These are phyloP conservation scores for Caranx ignobilis DNA, from an alignment of 2,113 vertebrate genomes.

Conservation along the genomic window DNA sequence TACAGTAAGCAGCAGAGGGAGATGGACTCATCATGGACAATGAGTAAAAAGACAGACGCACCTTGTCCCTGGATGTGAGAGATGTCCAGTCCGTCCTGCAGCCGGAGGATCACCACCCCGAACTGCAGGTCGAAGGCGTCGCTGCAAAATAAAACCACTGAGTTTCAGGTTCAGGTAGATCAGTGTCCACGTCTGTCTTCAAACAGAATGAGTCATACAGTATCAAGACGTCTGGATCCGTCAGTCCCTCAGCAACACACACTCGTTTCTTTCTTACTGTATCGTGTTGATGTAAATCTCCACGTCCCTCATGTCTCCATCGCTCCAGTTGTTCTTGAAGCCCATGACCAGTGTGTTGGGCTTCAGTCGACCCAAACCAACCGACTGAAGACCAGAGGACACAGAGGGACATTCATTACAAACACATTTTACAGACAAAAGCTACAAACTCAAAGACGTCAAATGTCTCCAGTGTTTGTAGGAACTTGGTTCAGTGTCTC, in stretches of 20 bases:
- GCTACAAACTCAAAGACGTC: too few species aligned
- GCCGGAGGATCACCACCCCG: conserved; percentile 93
- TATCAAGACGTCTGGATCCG: too few species aligned
- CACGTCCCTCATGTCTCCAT: conserved; percentile 92
- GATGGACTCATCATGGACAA: not conserved
- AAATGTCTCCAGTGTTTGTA: too few species aligned
- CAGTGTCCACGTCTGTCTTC: too few species aligned
- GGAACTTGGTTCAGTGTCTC: too few species aligned
- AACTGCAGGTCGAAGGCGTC: conserved; percentile 96
- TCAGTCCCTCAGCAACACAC: too few species aligned
- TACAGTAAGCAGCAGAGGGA: not conserved
- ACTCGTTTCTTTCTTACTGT: conserved; percentile 86
- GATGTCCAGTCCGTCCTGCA: conserved; percentile 94
- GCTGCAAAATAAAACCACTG: conserved; percentile 74
- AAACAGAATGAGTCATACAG: too few species aligned
- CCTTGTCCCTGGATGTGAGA: conserved; percentile 96
- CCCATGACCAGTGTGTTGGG: conserved; percentile 96
- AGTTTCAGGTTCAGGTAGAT: too few species aligned
- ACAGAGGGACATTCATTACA: not conserved
- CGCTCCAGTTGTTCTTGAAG: conserved; percentile 96
- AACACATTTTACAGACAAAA: too few species aligned
- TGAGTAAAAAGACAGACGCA: conserved; percentile 48
- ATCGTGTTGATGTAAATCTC: conserved; percentile 95
- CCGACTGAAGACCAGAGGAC: conserved; percentile 83
- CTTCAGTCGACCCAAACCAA: conserved; percentile 94